Evolutionary conservation across 2,113 vertebrate species (phyloP).

Genomic region (Hydrochoerus hydrochaeris): DNA sequence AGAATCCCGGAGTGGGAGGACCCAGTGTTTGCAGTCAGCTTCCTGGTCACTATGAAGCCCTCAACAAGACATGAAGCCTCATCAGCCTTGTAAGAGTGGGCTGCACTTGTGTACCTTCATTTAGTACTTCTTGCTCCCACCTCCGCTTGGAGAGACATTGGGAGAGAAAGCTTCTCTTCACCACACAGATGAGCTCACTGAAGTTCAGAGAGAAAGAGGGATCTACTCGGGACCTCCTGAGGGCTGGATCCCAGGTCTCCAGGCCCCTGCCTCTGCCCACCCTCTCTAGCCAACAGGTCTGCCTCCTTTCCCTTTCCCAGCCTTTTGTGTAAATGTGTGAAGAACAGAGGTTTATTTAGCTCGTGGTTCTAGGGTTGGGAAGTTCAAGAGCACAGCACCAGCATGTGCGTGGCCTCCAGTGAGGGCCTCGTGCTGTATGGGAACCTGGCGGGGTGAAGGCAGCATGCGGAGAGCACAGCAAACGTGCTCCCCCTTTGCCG

Average conservation of each 20-base stretch:
- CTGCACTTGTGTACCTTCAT: neutral
- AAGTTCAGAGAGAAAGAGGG: neutral
- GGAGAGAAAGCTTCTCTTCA: neutral
- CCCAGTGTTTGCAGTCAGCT: fast-evolving
- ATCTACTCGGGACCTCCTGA: neutral
- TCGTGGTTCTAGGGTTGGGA: neutral
- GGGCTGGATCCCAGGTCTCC: neutral
- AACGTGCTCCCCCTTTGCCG: neutral
- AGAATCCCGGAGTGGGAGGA: neutral
- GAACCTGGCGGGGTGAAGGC: neutral
- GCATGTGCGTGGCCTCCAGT: neutral
- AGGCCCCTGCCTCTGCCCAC: neutral
- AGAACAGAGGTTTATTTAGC: neutral
- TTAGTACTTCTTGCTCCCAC: neutral
- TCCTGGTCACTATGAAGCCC: neutral
- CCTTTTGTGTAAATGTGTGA: neutral
- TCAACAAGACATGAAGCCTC: fast-evolving
- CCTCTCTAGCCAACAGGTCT: neutral
- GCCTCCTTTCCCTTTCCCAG: neutral
- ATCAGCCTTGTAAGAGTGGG: neutral
- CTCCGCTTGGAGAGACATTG: neutral
- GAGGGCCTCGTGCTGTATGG: neutral
- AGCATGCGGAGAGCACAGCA: neutral
- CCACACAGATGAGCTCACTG: neutral
- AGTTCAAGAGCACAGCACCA: neutral